Evolutionary conservation across 2,113 vertebrate genomes (phyloP).

Genomic region (Lasiurus borealis): DNA sequence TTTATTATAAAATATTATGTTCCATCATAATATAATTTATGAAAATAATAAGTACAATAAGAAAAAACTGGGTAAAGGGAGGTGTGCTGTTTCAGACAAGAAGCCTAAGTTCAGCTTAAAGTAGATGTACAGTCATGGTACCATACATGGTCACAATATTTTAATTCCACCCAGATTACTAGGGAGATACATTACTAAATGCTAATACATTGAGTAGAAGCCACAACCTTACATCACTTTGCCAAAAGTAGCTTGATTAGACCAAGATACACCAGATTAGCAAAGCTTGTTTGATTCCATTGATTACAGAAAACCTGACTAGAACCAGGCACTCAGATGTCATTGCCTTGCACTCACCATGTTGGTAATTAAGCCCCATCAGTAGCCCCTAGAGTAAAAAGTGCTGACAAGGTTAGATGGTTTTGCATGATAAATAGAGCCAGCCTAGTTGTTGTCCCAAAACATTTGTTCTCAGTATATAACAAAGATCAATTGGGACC

Average conservation of each 20-base stretch:
- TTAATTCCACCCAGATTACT: constrained; percentile 3
- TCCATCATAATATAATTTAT: neutral
- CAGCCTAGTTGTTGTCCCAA: neutral
- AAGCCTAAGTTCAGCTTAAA: neutral
- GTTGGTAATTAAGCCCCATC: constrained; percentile 23
- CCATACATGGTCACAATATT: neutral
- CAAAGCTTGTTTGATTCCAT: constrained; percentile 7
- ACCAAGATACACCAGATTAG: neutral
- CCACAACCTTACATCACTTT: neutral
- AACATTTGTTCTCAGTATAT: constrained; percentile 11
- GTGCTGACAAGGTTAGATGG: neutral
- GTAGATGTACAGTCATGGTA: neutral
- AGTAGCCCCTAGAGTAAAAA: neutral
- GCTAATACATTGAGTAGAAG: neutral
- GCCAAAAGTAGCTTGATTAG: neutral
- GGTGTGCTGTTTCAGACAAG: neutral
- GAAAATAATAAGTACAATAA: neutral
- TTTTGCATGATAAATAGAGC: neutral
- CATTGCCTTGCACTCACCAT: neutral
- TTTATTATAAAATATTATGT: neutral
- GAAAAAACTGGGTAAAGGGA: neutral
- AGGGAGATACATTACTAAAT: neutral
- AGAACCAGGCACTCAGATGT: neutral
- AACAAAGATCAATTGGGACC: constrained; percentile 31
- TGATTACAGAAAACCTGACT: neutral